Conservation (phyloP, 2,797 vertebrate species). For the Enteromius thamalakanensis region DNA sequence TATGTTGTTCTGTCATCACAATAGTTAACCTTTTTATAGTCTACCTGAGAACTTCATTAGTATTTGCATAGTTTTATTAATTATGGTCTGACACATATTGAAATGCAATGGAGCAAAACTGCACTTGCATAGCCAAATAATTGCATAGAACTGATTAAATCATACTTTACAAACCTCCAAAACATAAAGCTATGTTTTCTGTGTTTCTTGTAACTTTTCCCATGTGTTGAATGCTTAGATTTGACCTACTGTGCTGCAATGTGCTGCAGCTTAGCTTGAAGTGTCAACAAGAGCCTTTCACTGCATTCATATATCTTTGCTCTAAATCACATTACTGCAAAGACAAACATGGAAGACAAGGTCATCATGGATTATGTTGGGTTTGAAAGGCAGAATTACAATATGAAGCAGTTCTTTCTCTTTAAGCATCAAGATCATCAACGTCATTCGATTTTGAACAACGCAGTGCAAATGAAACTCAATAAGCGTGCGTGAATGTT, state of each 20-base stretch:
- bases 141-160: background rate
- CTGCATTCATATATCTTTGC: conserved; percentile 43
- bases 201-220: conserved; percentile 23
- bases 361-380: conserved; percentile 2
- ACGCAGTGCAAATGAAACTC: background rate
- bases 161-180: conserved; percentile 27
- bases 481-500: conserved; percentile 44
- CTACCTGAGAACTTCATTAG: background rate
- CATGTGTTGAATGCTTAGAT: conserved; percentile 28
- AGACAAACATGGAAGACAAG: conserved; percentile 37
- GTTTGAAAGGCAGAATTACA: conserved; percentile 27
- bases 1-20: background rate
- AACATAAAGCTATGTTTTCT: conserved; percentile 43
- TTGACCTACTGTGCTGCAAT: background rate
- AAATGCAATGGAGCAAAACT: background rate
- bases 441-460: conserved; percentile 46
- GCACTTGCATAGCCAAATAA: background rate
- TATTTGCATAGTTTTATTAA: background rate
- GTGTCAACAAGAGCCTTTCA: conserved; percentile 42
- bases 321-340: conserved; percentile 44
- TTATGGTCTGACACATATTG: background rate
- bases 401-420: conserved; percentile 36
- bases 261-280: conserved; percentile 4
- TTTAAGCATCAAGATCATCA: background rate
- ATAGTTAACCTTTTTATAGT: background rate